Evolutionary conservation across 1,140 invertebrate genomes (phyloP).

Genomic region (Zaprionus capensis): DNA sequence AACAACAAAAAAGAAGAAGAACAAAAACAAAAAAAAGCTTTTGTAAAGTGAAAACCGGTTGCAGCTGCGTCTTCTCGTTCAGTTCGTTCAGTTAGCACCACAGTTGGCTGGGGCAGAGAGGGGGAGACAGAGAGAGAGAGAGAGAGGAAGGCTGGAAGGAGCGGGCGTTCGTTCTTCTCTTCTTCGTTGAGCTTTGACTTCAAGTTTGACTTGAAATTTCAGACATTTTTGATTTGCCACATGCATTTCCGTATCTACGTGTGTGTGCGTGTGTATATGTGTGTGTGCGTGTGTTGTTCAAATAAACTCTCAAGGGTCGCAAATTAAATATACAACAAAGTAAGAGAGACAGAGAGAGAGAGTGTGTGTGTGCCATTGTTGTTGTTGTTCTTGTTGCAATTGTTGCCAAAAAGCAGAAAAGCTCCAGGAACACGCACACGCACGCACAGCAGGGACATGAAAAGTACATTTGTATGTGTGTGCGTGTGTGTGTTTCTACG

Average conservation of each 20-base stretch:
- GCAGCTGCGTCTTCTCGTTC: constrained; percentile 55
- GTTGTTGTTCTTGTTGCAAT: constrained; percentile 21
- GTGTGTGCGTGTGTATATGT: constrained; percentile 1
- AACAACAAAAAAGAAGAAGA: constrained; percentile 1
- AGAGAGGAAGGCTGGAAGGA: neutral
- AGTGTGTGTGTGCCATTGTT: constrained; percentile 10
- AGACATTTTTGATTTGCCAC: constrained; percentile 27
- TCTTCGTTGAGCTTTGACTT: constrained; percentile 23
- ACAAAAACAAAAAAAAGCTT: constrained; percentile 43
- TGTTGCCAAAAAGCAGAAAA: constrained; percentile 21
- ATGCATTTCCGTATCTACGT: constrained; percentile 30
- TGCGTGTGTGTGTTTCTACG: constrained; percentile 18
- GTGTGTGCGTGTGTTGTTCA: constrained; percentile 28
- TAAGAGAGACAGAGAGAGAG: constrained; percentile 24
- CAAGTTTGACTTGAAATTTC: constrained; percentile 20
- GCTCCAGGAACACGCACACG: constrained; percentile 14
- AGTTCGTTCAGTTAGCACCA: constrained; percentile 64
- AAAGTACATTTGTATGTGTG: constrained; percentile 32
- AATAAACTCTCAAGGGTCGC: constrained; percentile 54
- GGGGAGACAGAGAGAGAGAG: neutral
- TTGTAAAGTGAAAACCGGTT: constrained; percentile 68
- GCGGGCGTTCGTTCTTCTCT: neutral
- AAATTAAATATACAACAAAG: constrained; percentile 47
- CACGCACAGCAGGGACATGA: constrained; percentile 55
- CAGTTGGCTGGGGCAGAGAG: neutral